Conservation (phyloP, 2,797 vertebrate species). For the Sebastes diaconus region DNA sequence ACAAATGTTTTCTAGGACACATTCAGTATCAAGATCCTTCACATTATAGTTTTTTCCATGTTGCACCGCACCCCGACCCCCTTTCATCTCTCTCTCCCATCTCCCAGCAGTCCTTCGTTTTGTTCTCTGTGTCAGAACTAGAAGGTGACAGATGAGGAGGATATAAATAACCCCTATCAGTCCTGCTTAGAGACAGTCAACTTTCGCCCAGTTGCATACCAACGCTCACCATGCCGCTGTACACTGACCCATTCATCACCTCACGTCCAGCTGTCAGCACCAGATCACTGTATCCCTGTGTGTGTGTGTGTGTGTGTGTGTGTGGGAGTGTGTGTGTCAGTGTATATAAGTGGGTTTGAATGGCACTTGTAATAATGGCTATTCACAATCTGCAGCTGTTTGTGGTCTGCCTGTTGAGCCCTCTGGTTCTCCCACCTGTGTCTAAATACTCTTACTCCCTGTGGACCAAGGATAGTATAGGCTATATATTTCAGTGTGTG, state of each 20-base stretch:
- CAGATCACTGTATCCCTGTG: conserved; percentile 47
- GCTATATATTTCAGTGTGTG: conserved; percentile 15
- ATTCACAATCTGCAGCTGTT: conserved; percentile 73
- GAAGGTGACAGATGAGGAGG: conserved; percentile 56
- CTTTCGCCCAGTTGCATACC: conserved; percentile 66
- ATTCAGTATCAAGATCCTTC: not conserved
- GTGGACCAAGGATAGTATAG: conserved; percentile 10
- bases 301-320: conserved; percentile 13
- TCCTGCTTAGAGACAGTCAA: conserved; percentile 68
- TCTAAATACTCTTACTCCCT: conserved; percentile 30
- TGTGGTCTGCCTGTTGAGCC: conserved; percentile 59
- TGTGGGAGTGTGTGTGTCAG: conserved; percentile 12
- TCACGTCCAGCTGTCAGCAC: conserved; percentile 72
- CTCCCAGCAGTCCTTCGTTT: conserved; percentile 36
- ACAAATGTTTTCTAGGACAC: not conserved
- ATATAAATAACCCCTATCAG: conserved; percentile 77
- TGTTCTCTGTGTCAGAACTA: conserved; percentile 30
- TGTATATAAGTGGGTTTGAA: conserved; percentile 31
- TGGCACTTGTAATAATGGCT: conserved; percentile 59
- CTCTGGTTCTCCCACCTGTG: conserved; percentile 62
- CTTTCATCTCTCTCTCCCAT: conserved; percentile 39
- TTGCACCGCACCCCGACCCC: not conserved
- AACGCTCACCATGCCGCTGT: conserved; percentile 49
- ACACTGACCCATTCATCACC: conserved; percentile 61
- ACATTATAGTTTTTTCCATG: conserved; percentile 1